Conservation (phyloP, 2,113 vertebrate genomes). For the Apteryx mantelli region DNA sequence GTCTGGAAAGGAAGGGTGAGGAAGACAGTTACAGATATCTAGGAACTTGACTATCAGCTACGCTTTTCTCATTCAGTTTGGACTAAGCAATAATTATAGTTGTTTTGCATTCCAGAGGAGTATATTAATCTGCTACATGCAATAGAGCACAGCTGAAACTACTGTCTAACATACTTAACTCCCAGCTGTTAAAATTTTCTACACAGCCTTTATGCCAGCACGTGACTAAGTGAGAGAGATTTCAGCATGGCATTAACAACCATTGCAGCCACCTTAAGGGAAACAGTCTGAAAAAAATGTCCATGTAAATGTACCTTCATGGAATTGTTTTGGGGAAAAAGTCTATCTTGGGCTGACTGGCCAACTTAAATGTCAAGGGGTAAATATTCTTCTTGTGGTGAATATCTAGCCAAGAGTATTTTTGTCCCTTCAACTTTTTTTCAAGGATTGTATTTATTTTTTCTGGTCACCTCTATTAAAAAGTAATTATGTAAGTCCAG, state of each 20-base stretch:
- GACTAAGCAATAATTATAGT: not conserved
- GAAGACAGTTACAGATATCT: not conserved
- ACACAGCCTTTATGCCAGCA: not conserved
- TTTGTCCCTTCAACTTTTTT: not conserved
- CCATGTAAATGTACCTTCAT: not conserved
- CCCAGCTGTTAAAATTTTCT: conserved; percentile 23
- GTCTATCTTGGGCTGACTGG: not conserved
- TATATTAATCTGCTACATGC: not conserved
- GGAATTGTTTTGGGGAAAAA: conserved; percentile 27
- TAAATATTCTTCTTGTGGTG: conserved; percentile 2
- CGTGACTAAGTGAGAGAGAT: not conserved
- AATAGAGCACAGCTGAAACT: not conserved
- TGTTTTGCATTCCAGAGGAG: not conserved
- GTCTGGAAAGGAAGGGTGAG: not conserved
- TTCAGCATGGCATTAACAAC: rapidly evolving
- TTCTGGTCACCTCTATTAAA: not conserved
- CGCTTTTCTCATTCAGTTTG: not conserved
- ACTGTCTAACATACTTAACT: not conserved
- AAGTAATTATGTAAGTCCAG: not conserved
- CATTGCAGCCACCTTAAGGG: not conserved
- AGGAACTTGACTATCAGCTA: not conserved
- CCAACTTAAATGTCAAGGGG: conserved; percentile 11
- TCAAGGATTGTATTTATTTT: not conserved
- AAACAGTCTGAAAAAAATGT: not conserved
- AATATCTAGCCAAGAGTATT: not conserved